phyloP scores from a whole-genome alignment of 2,797 vertebrate species.

The Scleropages formosus region DNA sequence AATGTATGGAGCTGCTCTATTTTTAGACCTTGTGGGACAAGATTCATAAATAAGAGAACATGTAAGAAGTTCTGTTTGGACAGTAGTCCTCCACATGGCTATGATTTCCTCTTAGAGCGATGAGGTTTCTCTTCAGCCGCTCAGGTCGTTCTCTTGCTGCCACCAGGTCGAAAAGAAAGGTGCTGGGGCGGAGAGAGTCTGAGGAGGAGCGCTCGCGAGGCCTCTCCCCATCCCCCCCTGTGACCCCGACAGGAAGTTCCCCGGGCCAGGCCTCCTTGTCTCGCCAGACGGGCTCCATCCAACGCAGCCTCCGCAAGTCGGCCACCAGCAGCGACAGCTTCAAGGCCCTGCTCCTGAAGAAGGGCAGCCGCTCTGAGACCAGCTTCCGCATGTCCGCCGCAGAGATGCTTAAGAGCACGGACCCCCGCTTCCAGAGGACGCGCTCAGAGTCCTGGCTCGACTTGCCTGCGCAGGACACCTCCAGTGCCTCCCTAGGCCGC shows the following conservation, averaged over 20 bases:
- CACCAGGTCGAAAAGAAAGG: slow-evolving; percentile 91
- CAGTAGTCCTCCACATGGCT: neutral
- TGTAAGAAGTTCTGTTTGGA: too few relatives aligned
- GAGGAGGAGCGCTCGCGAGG: slow-evolving; percentile 82
- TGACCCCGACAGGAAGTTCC: slow-evolving; percentile 70
- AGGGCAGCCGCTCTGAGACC: slow-evolving; percentile 88
- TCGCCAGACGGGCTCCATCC: slow-evolving; percentile 83
- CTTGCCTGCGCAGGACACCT: slow-evolving; percentile 60
- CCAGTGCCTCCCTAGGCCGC: slow-evolving; percentile 73
- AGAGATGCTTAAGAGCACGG: slow-evolving; percentile 92
- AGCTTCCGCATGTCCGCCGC: slow-evolving; percentile 92
- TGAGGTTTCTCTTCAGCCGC: neutral
- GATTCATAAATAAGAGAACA: neutral
- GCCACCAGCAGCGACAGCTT: slow-evolving; percentile 95
- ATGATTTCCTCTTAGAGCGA: neutral
- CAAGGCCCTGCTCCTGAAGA: slow-evolving; percentile 92
- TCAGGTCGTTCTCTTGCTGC: slow-evolving; percentile 30
- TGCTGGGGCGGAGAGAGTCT: slow-evolving; percentile 91
- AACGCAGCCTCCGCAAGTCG: slow-evolving; percentile 87
- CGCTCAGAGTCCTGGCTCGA: slow-evolving; percentile 67
- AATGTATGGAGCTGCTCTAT: neutral
- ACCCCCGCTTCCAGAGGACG: slow-evolving; percentile 82
- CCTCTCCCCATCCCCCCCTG: slow-evolving; percentile 74
- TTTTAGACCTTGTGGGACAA: neutral
- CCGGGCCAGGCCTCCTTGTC: slow-evolving; percentile 62